phyloP scores from a whole-genome alignment of 2,113 vertebrate genomes.

The Embiotoca jacksoni region DNA sequence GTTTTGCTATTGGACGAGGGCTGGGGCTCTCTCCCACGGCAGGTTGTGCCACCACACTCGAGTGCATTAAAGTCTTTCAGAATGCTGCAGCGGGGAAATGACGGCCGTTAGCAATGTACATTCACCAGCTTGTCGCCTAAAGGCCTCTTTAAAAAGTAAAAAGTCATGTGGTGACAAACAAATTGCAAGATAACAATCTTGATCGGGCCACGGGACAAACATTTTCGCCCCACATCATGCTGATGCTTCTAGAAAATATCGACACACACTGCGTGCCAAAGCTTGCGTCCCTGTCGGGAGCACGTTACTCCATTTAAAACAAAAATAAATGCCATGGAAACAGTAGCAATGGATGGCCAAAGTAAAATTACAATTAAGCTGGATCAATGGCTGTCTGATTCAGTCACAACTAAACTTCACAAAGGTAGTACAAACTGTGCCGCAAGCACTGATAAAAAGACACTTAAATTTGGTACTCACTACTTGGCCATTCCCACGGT shows the following conservation, averaged over 20 bases:
- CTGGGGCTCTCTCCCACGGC: conserved; percentile 86
- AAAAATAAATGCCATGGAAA: not conserved
- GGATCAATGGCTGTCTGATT: not conserved
- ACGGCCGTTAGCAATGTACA: conserved; percentile 17
- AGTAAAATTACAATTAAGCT: not conserved
- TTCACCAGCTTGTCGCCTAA: not conserved
- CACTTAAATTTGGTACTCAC: conserved; percentile 82
- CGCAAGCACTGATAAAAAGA: not conserved
- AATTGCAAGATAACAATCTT: not conserved
- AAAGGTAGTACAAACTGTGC: not conserved
- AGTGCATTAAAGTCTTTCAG: conserved; percentile 96
- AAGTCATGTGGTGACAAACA: not conserved
- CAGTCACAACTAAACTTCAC: not conserved
- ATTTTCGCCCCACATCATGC: not conserved
- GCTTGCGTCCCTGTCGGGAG: not conserved
- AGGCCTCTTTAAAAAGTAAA: not conserved
- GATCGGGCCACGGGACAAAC: not conserved
- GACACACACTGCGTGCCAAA: not conserved
- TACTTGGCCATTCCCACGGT: conserved; percentile 91
- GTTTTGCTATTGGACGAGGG: conserved; percentile 84
- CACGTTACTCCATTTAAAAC: too few relatives aligned
- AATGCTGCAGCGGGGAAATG: conserved; percentile 82
- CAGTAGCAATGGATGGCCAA: not conserved
- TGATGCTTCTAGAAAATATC: not conserved
- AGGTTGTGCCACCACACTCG: conserved; percentile 82